phyloP scores from a whole-genome alignment of 2,113 vertebrate species.

The Pan paniscus region DNA sequence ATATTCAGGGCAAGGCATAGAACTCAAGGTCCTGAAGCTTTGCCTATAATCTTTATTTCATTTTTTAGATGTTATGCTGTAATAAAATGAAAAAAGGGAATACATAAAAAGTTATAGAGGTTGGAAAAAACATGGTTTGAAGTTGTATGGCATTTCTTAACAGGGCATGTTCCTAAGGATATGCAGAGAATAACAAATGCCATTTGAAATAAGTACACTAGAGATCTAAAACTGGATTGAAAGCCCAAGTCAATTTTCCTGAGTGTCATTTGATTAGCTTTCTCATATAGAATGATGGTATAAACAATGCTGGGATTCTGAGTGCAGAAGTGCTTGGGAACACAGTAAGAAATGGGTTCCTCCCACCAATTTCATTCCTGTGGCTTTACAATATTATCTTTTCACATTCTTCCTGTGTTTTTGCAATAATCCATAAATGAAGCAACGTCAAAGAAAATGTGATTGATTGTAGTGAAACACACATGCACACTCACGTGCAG shows the following conservation, averaged over 20 bases:
- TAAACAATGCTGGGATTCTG: slow-evolving; percentile 84
- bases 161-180: slow-evolving; percentile 86
- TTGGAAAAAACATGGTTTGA: slow-evolving; percentile 86
- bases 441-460: slow-evolving; percentile 82
- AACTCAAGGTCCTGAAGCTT: slow-evolving; percentile 84
- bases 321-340: slow-evolving; percentile 80
- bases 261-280: slow-evolving; percentile 87
- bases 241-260: slow-evolving; percentile 87
- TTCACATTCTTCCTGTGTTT: slow-evolving; percentile 82
- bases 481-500: slow-evolving; percentile 60
- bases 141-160: slow-evolving; percentile 85
- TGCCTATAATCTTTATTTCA: slow-evolving; percentile 90
- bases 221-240: slow-evolving; percentile 86
- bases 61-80: slow-evolving; percentile 88
- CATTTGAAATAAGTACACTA: slow-evolving; percentile 87
- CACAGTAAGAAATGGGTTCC: slow-evolving; percentile 83
- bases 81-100: slow-evolving; percentile 90
- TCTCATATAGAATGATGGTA: slow-evolving; percentile 83
- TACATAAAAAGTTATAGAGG: slow-evolving; percentile 87
- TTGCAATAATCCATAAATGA: slow-evolving; percentile 87
- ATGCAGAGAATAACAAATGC: slow-evolving; percentile 87
- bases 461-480: slow-evolving; percentile 81
- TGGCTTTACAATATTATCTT: slow-evolving; percentile 84
- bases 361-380: slow-evolving; percentile 83
- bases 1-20: slow-evolving; percentile 84